Base-by-base conservation (phyloP, 2,797 vertebrate genomes). In the Sebastes jordani region DNA sequence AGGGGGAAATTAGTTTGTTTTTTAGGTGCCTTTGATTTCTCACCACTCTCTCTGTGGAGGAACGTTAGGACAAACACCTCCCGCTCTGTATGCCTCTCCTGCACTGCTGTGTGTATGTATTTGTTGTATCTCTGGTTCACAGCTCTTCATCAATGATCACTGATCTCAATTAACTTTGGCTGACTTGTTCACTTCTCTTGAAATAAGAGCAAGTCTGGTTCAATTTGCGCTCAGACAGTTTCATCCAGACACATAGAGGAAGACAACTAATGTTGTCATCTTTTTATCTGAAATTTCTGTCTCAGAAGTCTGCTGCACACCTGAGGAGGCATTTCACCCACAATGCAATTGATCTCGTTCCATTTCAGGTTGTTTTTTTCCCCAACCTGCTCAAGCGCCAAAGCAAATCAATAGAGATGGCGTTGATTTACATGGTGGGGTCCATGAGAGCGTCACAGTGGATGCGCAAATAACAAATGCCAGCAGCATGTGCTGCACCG, bases 1-100 rank as follows among this genome's bases (percentile, higher is more conserved):
- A 89, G 70, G 32, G 66, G 60, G 32, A 64, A 82, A 81, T 86
- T 65, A 64, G 49, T 83, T 89, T 89, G 81, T 89, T 88, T 89
- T 91, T 84, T 76, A 81, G 76, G 86, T 81, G 77, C 66, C 71
- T 71, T 84, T 54, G 76, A 82, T 84, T 85, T 80, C 49, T 78
- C 36, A 55, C 27, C 54, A 30, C 49, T 68, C 61, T 68, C 38
- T 78, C 60, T 63, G 25, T 76, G 49, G 61, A 77, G 46, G 38
- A 69, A 65, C 11, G 1, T 60, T 56, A n/a, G 36, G n/a, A 70
- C 52, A 65, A 58, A 32, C 49, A 58, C 32, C 34, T 16, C n/a
- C 11, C 34, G 56, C 14, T n/a, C 11, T 61, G 11, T 52, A 6
- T 55, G 23, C 29, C 5, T 74, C 2, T 58, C 7, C 20, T 71